Conservation (phyloP, 1,140 invertebrate genomes). For the Dysdera silvatica region DNA sequence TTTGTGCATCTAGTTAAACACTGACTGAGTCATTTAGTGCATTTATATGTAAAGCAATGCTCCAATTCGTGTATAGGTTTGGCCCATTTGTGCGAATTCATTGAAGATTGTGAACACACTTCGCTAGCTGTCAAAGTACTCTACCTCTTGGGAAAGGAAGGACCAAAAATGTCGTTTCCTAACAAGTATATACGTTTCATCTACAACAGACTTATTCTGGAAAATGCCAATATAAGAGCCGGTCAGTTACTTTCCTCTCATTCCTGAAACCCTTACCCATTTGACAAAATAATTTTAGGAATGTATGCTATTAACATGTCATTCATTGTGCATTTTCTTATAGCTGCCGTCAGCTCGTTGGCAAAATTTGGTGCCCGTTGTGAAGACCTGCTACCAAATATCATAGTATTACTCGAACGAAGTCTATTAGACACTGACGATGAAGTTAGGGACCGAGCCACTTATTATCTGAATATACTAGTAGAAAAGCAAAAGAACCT, state of each 20-base stretch:
- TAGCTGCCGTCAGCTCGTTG: constrained; percentile 89
- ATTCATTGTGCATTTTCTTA: background rate
- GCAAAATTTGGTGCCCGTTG: constrained; percentile 96
- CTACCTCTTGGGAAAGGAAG: constrained; percentile 93
- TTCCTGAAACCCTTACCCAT: background rate
- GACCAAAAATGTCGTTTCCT: constrained; percentile 86
- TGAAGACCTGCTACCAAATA: constrained; percentile 80
- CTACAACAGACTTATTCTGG: constrained; percentile 96
- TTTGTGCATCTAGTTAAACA: too few species aligned
- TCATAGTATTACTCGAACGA: constrained; percentile 62
- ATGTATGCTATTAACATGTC: background rate
- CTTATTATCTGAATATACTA: constrained; percentile 81
- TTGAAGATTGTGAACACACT: constrained; percentile 98
- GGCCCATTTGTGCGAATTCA: constrained; percentile 97
- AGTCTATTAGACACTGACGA: constrained; percentile 96
- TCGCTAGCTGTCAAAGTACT: constrained; percentile 93
- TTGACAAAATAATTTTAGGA: background rate
- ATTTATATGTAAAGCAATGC: too few species aligned
- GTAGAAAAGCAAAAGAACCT: constrained; percentile 56
- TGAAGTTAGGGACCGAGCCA: constrained; percentile 96
- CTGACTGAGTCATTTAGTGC: too few species aligned
- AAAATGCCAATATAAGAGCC: constrained; percentile 85
- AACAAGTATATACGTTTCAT: constrained; percentile 96
- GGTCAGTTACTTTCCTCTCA: constrained; percentile 34
- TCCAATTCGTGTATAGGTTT: constrained; percentile 52